These are phyloP conservation scores for Sialis lutaria DNA, from an alignment of 2,888 invertebrate genomes.

Conservation along the genomic window DNA sequence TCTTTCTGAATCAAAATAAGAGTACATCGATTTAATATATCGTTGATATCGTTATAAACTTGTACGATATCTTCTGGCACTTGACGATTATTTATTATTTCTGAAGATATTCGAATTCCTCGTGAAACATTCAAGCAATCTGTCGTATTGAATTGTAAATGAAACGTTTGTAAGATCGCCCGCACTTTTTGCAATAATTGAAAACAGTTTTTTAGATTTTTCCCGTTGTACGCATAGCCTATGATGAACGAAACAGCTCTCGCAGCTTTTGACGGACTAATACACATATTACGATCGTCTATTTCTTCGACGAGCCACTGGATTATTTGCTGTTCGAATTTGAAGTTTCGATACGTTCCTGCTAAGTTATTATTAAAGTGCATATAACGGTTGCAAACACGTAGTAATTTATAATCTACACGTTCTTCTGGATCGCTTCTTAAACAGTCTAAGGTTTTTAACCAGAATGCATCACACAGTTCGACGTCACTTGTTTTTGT, in stretches of 20 bases:
- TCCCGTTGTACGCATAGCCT: slow-evolving; percentile 24
- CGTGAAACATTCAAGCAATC: slow-evolving; percentile 28
- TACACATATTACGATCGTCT: slow-evolving; percentile 18
- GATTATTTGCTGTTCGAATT: slow-evolving; percentile 27
- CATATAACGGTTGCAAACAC: slow-evolving; percentile 31
- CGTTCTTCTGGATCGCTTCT: slow-evolving; percentile 15
- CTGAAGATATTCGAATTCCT: slow-evolving; percentile 24
- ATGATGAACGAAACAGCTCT: slow-evolving; percentile 26
- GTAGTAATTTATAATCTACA: slow-evolving; percentile 19
- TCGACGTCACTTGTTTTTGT: slow-evolving; percentile 28
- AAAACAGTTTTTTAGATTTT: slow-evolving; percentile 9
- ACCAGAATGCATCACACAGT: slow-evolving; percentile 30
- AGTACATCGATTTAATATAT: slow-evolving; percentile 19
- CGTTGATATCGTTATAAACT: slow-evolving; percentile 1
- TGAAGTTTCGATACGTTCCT: slow-evolving; percentile 28
- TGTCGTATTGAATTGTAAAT: slow-evolving; percentile 21
- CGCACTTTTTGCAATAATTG: not conserved
- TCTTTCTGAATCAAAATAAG: slow-evolving; percentile 18
- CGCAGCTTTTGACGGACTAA: slow-evolving; percentile 25
- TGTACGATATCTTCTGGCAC: not conserved
- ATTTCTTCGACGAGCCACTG: slow-evolving; percentile 22
- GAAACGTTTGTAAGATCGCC: slow-evolving; percentile 13
- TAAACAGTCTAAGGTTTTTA: slow-evolving; percentile 21
- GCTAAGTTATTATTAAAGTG: slow-evolving; percentile 33
- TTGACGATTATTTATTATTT: slow-evolving; percentile 15